Base-by-base conservation (phyloP, 2,113 vertebrate genomes). In the Triplophysa siluroides region DNA sequence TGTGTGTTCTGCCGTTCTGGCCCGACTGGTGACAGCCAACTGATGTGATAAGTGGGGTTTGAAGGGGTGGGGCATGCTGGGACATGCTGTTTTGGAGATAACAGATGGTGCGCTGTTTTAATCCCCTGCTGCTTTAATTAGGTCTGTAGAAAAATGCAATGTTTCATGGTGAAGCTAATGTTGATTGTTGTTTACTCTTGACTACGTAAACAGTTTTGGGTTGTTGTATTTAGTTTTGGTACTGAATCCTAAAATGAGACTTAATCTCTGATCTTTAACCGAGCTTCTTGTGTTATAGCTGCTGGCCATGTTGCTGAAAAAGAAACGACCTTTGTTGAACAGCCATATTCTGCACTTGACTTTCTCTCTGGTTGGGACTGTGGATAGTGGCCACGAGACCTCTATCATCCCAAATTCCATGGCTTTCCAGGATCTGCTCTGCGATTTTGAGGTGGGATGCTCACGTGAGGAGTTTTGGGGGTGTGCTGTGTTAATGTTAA, bases 341-440 rank as follows among this genome's bases (percentile, higher is more conserved):
- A 99, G 98, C 79, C 98, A 99, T 88, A 99, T 99, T 83, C 95
- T 99, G 16, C 98, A 99, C 85, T 92, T 99, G 79, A 99, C 98
- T 43, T 99, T 99, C 90, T 99, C 98, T 45, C 89, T 99, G 90
- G 98, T 99, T 89, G 98, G 98, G 77, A 99, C 98, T 0, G 97
- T 99, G 0, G 98, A 99, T 75, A 99, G 98, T 0, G 98, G 98
- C 23, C 97, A 99, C 0, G 98, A 99, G 89, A 99, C 98, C 8
- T 98, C 97, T 84, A 98, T 99, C 88, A 99, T 99, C 81, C 98
- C 98, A 75, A 99, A 99, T 90, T 97, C 96, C 84, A 95, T 95
- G 6, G 98, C 97, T 80, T 99, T 99, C 88, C 98, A 99, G 91
- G 98, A 99, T 85, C 92, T 99, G 26, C 97, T 99, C 9, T 99